These are phyloP conservation scores for Corythornis vintsioides DNA, from an alignment of 2,113 vertebrate genomes.

Conservation along the genomic window DNA sequence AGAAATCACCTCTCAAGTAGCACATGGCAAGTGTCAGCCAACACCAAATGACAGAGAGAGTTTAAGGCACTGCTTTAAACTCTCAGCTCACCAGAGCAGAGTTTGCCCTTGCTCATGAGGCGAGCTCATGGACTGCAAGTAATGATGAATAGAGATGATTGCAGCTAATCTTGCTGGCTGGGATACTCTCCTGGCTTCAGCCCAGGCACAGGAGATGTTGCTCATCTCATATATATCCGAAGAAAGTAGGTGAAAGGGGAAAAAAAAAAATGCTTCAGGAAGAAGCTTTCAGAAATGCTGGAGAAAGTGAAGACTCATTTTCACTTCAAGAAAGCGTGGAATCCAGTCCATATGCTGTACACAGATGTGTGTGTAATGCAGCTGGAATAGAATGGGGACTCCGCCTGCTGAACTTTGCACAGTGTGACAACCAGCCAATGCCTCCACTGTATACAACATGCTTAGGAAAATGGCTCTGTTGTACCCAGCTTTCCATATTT, in stretches of 20 bases:
- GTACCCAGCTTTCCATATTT: conserved; percentile 3
- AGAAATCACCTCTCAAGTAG: not conserved
- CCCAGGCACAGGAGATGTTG: not conserved
- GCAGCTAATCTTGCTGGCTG: not conserved
- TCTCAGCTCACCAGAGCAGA: not conserved
- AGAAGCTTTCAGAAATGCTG: not conserved
- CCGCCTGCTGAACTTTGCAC: not conserved
- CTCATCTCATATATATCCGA: not conserved
- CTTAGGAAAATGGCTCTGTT: conserved; percentile 39
- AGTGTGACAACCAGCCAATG: not conserved
- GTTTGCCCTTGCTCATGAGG: not conserved
- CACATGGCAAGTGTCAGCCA: not conserved
- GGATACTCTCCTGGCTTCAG: not conserved
- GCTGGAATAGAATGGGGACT: not conserved
- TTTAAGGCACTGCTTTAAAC: not conserved
- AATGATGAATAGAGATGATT: not conserved
- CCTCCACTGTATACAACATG: not conserved
- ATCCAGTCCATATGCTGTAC: not conserved
- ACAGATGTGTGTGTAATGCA: not conserved
- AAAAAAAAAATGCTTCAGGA: not conserved
- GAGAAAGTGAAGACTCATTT: not conserved
- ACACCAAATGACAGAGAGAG: not conserved
- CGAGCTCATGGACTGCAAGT: not conserved
- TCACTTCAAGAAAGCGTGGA: not conserved
- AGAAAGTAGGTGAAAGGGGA: not conserved